Conservation (phyloP, 2,113 vertebrate genomes). For the Corythornis madagascariensis region DNA sequence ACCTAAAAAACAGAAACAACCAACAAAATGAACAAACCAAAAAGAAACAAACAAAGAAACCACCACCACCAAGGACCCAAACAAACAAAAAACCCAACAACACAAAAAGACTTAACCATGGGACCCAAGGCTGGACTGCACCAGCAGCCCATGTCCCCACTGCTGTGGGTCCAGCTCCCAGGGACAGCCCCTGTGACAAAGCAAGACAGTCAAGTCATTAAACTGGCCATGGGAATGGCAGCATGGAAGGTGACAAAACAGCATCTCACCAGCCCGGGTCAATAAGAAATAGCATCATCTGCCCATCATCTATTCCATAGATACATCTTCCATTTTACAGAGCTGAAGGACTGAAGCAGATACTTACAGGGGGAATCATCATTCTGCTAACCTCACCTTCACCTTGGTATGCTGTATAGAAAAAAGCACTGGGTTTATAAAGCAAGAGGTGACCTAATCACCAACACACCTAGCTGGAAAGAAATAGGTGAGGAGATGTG, state of each 20-base stretch:
- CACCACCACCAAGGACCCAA: no score
- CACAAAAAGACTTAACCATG: neutral
- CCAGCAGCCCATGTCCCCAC: accelerated
- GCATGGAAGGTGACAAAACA: neutral
- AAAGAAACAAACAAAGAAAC: no score
- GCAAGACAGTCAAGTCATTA: neutral
- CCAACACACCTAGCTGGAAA: neutral
- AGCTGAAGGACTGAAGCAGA: neutral
- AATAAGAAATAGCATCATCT: neutral
- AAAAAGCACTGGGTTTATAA: neutral
- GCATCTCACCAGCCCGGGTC: neutral
- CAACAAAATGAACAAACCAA: no score
- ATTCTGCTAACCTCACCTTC: neutral
- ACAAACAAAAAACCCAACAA: no score
- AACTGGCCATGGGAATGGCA: neutral
- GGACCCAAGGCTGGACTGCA: neutral
- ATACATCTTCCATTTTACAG: neutral
- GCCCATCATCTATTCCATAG: neutral
- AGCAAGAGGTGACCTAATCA: neutral
- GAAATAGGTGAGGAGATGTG: neutral
- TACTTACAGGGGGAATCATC: accelerated
- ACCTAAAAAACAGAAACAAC: no score
- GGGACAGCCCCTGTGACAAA: neutral
- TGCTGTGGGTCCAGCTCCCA: neutral
- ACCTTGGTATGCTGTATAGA: neutral